A percentile compares a stretch with the other conserved stretches of the same genome.
phyloP scores from a whole-genome alignment of 2,888 invertebrate genomes.

The Drosophila longiperda region DNA sequence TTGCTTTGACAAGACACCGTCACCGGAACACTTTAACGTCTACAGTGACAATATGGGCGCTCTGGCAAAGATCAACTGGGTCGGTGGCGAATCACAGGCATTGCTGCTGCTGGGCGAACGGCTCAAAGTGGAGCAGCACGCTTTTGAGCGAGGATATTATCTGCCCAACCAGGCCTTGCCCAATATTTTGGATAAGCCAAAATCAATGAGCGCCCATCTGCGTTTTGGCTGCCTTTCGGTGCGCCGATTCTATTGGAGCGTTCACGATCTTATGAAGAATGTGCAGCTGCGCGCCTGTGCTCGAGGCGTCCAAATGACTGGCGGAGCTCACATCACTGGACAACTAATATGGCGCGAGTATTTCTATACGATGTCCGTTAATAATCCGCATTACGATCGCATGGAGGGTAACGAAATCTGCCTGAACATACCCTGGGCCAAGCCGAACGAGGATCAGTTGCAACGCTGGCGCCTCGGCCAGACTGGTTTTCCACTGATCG shows the following conservation, averaged over 20 bases:
- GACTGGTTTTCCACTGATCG: conserved; percentile 90
- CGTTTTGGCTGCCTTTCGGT: conserved; percentile 90
- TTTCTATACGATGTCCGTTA: conserved; percentile 92
- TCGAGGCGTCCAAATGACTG: conserved; percentile 68
- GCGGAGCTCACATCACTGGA: conserved; percentile 85
- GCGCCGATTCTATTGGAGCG: conserved; percentile 89
- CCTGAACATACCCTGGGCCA: conserved; percentile 89
- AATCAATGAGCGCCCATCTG: conserved; percentile 89
- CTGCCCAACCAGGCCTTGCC: conserved; percentile 90
- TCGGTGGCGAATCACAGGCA: conserved; percentile 89
- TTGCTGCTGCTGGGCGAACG: conserved; percentile 87
- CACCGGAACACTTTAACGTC: conserved; percentile 87
- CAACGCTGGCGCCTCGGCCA: conserved; percentile 87
- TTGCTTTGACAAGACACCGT: conserved; percentile 86
- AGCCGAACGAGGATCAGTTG: conserved; percentile 86
- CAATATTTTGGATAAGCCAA: conserved; percentile 88
- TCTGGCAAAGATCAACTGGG: conserved; percentile 86
- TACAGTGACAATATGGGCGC: conserved; percentile 84
- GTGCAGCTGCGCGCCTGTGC: conserved; percentile 85
- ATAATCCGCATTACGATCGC: conserved; percentile 89
- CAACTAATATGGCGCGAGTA: conserved; percentile 92
- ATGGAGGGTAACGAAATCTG: conserved; percentile 90
- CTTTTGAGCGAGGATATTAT: conserved; percentile 86
- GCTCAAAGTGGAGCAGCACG: conserved; percentile 86
- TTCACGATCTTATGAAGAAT: conserved; percentile 88